Evolutionary conservation across 2,113 vertebrate genomes (phyloP).

Genomic region (Neodontobutis hainanensis): DNA sequence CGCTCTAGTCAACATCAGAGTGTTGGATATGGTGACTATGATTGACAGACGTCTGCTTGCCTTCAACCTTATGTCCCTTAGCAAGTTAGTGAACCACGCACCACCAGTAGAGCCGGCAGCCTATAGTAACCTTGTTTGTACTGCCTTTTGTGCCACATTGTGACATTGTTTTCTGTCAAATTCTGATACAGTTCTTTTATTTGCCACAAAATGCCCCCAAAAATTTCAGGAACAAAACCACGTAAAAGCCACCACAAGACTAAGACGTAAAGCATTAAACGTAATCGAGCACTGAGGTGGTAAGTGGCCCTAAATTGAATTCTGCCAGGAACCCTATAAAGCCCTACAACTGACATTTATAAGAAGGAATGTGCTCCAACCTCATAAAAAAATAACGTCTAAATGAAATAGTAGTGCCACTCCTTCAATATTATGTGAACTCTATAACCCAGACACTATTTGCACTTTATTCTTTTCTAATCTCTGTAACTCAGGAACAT

Average conservation of each 20-base stretch:
- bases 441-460: not conserved
- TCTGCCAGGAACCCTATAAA: constrained; percentile 1
- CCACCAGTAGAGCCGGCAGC: not conserved
- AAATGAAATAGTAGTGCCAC: not conserved
- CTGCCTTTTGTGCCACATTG: not conserved
- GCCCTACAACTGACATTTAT: not conserved
- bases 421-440: not conserved
- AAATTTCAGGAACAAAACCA: constrained; percentile 3
- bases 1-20: not conserved
- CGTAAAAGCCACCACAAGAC: not conserved
- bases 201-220: not conserved
- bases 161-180: not conserved
- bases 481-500: too few relatives aligned
- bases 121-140: not conserved
- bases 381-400: not conserved
- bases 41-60: not conserved
- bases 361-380: constrained; percentile 1
- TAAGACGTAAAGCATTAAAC: not conserved
- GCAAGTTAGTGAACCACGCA: not conserved
- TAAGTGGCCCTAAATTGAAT: constrained; percentile 5
- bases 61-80: not conserved
- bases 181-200: not conserved
- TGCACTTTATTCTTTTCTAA: too few relatives aligned
- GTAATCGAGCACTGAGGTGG: constrained; percentile 9
- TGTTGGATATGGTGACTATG: not conserved